Conservation (phyloP, 1,140 invertebrate species). For the Drosophila subpulchrella region DNA sequence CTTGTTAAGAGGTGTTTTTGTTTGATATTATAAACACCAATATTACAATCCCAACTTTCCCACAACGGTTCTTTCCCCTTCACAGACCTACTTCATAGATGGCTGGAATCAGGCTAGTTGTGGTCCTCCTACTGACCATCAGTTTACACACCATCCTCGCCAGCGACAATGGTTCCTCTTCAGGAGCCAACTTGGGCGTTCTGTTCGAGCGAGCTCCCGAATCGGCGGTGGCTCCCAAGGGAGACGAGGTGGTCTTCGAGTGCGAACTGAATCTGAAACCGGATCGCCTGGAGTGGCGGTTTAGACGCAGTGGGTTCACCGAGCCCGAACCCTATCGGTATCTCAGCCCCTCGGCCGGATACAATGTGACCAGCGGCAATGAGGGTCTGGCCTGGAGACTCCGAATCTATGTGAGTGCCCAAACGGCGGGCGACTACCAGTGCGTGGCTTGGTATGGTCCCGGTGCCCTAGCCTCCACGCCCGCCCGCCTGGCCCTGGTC, state of each 20-base stretch:
- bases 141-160: neutral
- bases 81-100: constrained; percentile 21
- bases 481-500: constrained; percentile 90
- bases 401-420: constrained; percentile 86
- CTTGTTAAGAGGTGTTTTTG: too few relatives aligned
- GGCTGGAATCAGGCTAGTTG: neutral
- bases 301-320: constrained; percentile 71
- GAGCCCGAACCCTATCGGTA: constrained; percentile 38
- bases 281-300: constrained; percentile 91
- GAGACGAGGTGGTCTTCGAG: constrained; percentile 91
- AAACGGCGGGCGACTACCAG: constrained; percentile 88
- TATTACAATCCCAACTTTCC: neutral
- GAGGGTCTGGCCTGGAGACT: constrained; percentile 80
- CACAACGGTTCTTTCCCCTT: neutral
- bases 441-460: constrained; percentile 93
- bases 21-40: neutral
- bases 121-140: constrained; percentile 18
- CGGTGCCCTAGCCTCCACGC: constrained; percentile 90
- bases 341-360: constrained; percentile 50
- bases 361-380: constrained; percentile 74
- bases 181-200: constrained; percentile 80
- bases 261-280: constrained; percentile 91
- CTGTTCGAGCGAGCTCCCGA: constrained; percentile 88
- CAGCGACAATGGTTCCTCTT: constrained; percentile 1
- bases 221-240: constrained; percentile 90